Evolutionary conservation across 2,797 vertebrate species (phyloP).

Genomic region (Pangasius macronema): DNA sequence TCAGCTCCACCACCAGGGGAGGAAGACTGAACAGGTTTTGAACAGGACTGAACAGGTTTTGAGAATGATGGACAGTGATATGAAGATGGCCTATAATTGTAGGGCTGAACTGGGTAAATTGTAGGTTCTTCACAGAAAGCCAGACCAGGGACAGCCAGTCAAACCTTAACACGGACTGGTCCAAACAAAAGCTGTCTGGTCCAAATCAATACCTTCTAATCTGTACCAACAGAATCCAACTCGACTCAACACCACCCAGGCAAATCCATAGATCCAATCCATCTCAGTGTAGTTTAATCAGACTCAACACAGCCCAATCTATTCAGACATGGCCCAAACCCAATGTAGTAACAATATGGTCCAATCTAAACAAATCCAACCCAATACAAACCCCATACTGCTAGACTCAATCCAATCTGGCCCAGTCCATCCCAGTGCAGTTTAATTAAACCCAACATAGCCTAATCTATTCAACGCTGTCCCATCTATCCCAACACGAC

Average conservation of each 20-base stretch:
- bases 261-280: background rate
- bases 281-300: no score
- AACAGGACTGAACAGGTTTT: background rate
- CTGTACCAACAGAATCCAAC: background rate
- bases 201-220: background rate
- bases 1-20: background rate
- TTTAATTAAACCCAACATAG: background rate
- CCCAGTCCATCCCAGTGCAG: background rate
- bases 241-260: background rate
- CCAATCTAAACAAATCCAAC: no score
- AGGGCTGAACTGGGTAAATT: background rate
- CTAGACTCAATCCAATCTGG: no score
- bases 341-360: no score
- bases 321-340: no score
- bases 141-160: background rate
- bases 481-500: background rate
- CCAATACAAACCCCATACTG: no score
- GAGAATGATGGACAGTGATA: background rate
- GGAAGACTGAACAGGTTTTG: background rate
- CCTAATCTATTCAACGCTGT: background rate
- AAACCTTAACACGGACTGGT: background rate
- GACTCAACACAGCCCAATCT: no score
- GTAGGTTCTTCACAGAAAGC: background rate
- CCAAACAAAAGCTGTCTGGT: background rate
- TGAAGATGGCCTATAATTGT: background rate